Evolutionary conservation across 2,113 vertebrate genomes (phyloP).

Genomic region (Actinemys pallida): DNA sequence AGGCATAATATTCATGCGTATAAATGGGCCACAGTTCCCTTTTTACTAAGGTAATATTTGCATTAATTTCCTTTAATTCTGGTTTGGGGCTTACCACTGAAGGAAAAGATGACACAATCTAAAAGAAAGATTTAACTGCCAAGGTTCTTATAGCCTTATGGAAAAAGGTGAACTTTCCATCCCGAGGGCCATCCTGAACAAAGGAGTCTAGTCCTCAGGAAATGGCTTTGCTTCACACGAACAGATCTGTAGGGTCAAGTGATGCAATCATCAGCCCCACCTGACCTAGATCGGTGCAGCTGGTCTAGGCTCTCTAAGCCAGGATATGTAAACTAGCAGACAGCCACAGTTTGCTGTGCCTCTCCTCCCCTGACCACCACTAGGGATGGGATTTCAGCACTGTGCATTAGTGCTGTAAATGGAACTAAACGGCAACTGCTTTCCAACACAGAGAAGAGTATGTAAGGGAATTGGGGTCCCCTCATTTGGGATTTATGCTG

Average conservation of each 20-base stretch:
- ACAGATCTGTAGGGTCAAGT: neutral
- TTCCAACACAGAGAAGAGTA: neutral
- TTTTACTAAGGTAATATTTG: neutral
- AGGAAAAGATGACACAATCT: conserved; percentile 9
- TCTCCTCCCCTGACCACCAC: rapidly evolving
- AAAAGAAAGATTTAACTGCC: neutral
- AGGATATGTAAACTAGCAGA: neutral
- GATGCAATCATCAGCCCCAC: neutral
- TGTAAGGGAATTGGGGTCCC: neutral
- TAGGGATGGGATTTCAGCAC: neutral
- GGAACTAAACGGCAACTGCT: neutral
- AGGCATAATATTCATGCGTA: neutral
- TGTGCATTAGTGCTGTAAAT: rapidly evolving
- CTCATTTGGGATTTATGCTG: neutral
- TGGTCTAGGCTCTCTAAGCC: neutral
- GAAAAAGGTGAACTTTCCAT: rapidly evolving
- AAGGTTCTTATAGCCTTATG: neutral
- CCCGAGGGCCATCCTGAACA: rapidly evolving
- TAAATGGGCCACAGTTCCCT: neutral
- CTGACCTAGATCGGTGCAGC: neutral
- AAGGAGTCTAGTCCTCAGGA: neutral
- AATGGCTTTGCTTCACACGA: neutral
- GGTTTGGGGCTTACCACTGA: neutral
- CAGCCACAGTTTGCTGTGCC: rapidly evolving
- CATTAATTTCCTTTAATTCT: neutral